Evolutionary conservation across 2,797 vertebrate genomes (phyloP).

Genomic region (Podarcis siculus): DNA sequence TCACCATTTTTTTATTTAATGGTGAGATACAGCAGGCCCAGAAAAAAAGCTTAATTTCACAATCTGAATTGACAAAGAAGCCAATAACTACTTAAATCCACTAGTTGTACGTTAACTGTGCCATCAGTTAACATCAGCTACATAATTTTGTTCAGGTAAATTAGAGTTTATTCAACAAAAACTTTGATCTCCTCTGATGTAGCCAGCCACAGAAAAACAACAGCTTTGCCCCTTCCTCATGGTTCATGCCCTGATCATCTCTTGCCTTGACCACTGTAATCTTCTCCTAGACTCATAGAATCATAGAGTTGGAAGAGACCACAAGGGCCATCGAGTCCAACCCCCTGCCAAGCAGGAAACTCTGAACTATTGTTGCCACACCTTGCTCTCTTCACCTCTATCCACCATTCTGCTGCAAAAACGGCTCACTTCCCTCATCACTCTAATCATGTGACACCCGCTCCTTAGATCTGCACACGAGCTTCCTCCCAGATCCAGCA

Average conservation of each 20-base stretch:
- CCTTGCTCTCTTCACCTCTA: neutral
- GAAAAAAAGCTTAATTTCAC: conserved; percentile 52
- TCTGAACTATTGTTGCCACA: neutral
- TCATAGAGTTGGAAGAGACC: too few species aligned
- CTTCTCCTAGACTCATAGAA: too few species aligned
- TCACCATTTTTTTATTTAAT: conserved; percentile 18
- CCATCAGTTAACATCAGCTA: conserved; percentile 67
- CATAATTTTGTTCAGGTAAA: conserved; percentile 47
- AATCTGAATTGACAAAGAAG: conserved; percentile 64
- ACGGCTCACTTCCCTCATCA: neutral
- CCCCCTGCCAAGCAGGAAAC: too few species aligned
- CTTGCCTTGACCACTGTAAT: neutral
- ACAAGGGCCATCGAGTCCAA: too few species aligned
- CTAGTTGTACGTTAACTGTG: conserved; percentile 68
- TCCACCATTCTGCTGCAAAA: neutral
- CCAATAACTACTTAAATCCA: conserved; percentile 64
- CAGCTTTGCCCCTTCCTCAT: too few species aligned
- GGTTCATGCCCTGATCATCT: too few species aligned
- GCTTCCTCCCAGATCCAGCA: neutral
- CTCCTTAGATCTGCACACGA: neutral
- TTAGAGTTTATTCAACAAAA: conserved; percentile 44
- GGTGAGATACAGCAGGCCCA: conserved; percentile 40
- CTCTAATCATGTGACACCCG: too few species aligned
- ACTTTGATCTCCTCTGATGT: conserved; percentile 38
- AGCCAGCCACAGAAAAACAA: conserved; percentile 32